These are phyloP conservation scores for Columba livia DNA, from an alignment of 2,113 vertebrate species.

Conservation along the genomic window DNA sequence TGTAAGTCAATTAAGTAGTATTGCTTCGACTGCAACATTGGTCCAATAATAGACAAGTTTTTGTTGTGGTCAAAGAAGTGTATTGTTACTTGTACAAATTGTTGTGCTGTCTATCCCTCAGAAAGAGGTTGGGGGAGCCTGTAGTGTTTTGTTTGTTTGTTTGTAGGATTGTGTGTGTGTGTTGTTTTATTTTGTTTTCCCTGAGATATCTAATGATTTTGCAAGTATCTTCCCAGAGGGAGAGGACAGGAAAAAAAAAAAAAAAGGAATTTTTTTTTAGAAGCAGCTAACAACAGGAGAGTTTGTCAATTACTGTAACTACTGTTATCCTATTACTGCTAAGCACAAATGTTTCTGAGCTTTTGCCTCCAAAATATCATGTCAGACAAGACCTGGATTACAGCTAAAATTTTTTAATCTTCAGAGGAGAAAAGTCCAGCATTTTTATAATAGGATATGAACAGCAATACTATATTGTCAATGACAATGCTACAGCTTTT, in stretches of 20 bases:
- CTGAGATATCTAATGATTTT: background rate
- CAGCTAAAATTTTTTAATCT: constrained; percentile 56
- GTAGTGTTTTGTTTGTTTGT: background rate
- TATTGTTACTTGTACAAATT: background rate
- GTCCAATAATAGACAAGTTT: background rate
- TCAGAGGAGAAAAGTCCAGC: background rate
- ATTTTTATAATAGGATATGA: constrained; percentile 1
- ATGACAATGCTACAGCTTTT: background rate
- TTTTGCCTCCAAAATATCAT: constrained; percentile 53
- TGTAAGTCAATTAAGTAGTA: background rate
- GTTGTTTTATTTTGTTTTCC: background rate
- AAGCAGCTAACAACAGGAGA: background rate
- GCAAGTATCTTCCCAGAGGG: background rate
- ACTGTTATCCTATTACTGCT: constrained; percentile 52
- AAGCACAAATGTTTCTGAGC: constrained; percentile 36
- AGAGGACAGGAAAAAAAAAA: background rate
- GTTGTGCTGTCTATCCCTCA: background rate
- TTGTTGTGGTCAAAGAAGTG: background rate
- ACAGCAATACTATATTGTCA: background rate
- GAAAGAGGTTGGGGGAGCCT: background rate
- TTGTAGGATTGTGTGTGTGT: background rate
- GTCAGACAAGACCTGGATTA: constrained; percentile 61
- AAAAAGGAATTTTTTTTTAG: background rate
- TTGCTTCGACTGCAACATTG: background rate
- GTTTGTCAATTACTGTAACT: constrained; percentile 16